Conservation (phyloP, 1,140 invertebrate genomes). For the Choristoneura fumiferana region DNA sequence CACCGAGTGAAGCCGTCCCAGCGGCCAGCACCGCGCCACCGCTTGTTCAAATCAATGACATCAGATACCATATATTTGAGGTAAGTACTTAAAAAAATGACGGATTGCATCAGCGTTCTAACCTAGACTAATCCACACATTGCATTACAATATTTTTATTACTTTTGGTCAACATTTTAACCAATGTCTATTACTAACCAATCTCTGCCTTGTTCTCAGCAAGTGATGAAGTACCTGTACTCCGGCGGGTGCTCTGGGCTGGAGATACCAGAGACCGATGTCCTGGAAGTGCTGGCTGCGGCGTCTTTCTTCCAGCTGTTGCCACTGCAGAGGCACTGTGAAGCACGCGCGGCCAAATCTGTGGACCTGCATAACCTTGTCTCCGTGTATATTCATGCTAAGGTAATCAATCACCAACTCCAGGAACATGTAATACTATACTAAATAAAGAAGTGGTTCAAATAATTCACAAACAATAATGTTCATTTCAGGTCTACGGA, state of each 20-base stretch:
- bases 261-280: constrained; percentile 87
- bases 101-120: too few species aligned
- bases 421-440: too few species aligned
- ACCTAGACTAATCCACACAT: too few species aligned
- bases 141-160: too few species aligned
- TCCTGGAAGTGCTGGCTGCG: constrained; percentile 93
- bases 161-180: too few species aligned
- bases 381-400: constrained; percentile 95
- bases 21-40: constrained; percentile 76
- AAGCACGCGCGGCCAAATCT: constrained; percentile 89
- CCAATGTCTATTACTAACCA: too few species aligned
- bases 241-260: constrained; percentile 90
- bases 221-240: constrained; percentile 96
- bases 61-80: constrained; percentile 94
- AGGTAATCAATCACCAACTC: constrained; percentile 85
- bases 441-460: too few species aligned
- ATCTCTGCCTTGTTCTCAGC: constrained; percentile 74
- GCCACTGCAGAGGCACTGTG: constrained; percentile 90
- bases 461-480: neutral
- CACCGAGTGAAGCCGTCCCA: constrained; percentile 49
- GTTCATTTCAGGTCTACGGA: constrained; percentile 87
- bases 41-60: constrained; percentile 95
- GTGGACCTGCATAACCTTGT: constrained; percentile 93
- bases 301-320: constrained; percentile 95
- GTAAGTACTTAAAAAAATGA: constrained; percentile 65